Conservation (phyloP, 2,888 invertebrate species). For the Drosophila vallismaia region DNA sequence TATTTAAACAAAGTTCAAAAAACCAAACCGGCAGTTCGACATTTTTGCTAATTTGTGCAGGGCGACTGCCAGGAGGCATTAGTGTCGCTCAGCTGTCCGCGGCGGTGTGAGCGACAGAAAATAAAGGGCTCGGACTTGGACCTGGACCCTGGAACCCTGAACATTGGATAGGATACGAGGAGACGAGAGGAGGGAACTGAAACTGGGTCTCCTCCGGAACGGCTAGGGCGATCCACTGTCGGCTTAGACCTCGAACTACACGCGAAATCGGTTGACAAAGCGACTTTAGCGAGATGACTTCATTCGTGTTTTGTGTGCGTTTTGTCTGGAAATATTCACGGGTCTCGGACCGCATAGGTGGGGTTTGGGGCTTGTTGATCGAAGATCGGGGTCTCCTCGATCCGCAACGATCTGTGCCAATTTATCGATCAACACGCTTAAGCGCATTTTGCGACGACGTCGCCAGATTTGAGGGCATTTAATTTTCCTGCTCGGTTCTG, state of each 20-base stretch:
- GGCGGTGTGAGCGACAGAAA: conserved; percentile 52
- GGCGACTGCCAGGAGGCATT: conserved; percentile 73
- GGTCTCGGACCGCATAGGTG: conserved; percentile 1
- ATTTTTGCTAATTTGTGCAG: conserved; percentile 72
- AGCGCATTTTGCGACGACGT: conserved; percentile 62
- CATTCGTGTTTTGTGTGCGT: conserved; percentile 72
- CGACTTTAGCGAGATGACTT: conserved; percentile 69
- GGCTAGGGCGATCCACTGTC: conserved; percentile 71
- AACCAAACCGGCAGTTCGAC: conserved; percentile 49
- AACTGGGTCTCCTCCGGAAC: conserved; percentile 14
- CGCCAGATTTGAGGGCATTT: conserved; percentile 66
- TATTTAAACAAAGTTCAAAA: conserved; percentile 23
- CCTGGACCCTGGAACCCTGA: neutral
- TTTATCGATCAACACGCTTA: conserved; percentile 80
- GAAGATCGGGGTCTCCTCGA: conserved; percentile 31
- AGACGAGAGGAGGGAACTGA: conserved; percentile 10
- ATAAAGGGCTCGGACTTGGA: conserved; percentile 22
- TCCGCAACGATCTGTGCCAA: conserved; percentile 62
- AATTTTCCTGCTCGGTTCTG: conserved; percentile 37
- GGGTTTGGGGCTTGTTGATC: neutral
- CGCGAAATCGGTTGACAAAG: conserved; percentile 75
- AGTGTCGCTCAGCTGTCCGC: conserved; percentile 76
- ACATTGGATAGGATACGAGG: neutral
- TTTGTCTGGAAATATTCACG: conserved; percentile 50
- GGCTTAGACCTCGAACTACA: conserved; percentile 71